Percentiles rank a stretch among this genome's conserved stretches.
Evolutionary conservation across 2,888 invertebrate genomes (phyloP).

Genomic region (Mythimna pallens): DNA sequence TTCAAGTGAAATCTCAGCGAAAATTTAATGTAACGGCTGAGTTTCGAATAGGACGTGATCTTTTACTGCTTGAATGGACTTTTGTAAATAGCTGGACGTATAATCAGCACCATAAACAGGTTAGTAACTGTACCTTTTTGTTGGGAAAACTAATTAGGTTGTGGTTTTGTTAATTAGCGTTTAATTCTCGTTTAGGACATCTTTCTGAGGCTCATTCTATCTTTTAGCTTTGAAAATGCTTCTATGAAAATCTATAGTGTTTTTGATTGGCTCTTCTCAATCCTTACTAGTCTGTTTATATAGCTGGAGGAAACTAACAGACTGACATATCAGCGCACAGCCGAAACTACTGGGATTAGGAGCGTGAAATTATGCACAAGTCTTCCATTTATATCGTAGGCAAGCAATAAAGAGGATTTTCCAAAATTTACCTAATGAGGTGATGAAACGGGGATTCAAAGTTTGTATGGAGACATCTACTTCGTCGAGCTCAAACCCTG

Average conservation of each 20-base stretch:
- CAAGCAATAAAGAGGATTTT: no score
- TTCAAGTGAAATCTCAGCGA: constrained; percentile 70
- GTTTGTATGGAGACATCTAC: no score
- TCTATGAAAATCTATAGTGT: neutral
- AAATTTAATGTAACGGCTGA: constrained; percentile 67
- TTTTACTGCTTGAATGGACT: constrained; percentile 57
- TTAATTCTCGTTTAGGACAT: constrained; percentile 24
- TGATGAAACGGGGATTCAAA: no score
- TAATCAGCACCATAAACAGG: constrained; percentile 42
- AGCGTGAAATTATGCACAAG: no score
- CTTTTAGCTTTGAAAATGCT: neutral
- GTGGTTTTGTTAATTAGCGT: constrained; percentile 21
- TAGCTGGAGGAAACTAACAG: no score
- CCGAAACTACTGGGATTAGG: no score
- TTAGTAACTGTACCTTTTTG: constrained; percentile 41
- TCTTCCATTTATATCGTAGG: no score
- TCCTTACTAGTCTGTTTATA: no score
- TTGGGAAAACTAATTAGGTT: constrained; percentile 35
- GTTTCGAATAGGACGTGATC: constrained; percentile 60
- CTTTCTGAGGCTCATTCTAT: constrained; percentile 2
- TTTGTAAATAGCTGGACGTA: constrained; percentile 56
- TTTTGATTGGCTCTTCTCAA: neutral
- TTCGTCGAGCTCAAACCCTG: no score
- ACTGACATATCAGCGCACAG: no score
- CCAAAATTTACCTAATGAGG: no score